Evolutionary conservation across 2,888 invertebrate genomes (phyloP).

Genomic region (Mimumesa dahlbomi): DNA sequence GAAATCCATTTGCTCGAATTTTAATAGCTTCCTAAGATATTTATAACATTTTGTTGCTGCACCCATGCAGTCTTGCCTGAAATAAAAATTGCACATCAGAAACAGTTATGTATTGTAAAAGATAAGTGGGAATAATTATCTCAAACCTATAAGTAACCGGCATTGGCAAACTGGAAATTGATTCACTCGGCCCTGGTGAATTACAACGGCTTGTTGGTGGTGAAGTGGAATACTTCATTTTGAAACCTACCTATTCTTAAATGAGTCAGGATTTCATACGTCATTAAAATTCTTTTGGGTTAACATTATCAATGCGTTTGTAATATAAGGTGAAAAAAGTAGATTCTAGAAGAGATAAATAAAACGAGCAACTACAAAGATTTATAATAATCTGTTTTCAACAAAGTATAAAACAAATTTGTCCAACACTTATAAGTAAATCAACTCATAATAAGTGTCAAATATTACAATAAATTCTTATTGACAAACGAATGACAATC

Average conservation of each 20-base stretch:
- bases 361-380: no score
- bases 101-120: no score
- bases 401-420: no score
- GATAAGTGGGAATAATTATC: no score
- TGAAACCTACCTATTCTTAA: constrained; percentile 39
- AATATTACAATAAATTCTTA: no score
- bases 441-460: no score
- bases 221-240: constrained; percentile 85
- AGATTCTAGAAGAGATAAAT: neutral
- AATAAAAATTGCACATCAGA: no score
- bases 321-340: neutral
- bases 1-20: constrained; percentile 99
- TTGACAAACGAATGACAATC: constrained; percentile 2
- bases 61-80: constrained; percentile 87
- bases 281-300: neutral
- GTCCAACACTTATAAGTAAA: no score
- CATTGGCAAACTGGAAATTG: constrained; percentile 85
- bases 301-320: neutral
- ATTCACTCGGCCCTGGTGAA: constrained; percentile 74
- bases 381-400: no score
- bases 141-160: constrained; percentile 82
- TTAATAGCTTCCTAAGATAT: constrained; percentile 91
- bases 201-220: constrained; percentile 82
- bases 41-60: constrained; percentile 94
- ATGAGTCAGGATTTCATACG: no score